Conservation (phyloP, 2,797 vertebrate species). For the Macropus fuliginosus region DNA sequence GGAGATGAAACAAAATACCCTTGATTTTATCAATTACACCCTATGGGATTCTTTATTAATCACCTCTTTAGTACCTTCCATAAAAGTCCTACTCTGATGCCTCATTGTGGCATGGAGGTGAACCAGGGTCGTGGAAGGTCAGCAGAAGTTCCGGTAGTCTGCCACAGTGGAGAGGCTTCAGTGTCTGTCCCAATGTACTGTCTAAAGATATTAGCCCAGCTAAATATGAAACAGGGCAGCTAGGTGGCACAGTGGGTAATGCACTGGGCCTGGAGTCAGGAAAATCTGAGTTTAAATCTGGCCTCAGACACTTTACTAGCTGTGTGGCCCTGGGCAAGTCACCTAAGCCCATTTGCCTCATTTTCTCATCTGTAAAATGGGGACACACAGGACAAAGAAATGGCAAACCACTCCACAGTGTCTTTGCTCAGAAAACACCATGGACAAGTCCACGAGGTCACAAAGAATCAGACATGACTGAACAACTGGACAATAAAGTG, state of each 20-base stretch:
- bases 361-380: neutral
- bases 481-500: neutral
- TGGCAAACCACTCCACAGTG: neutral
- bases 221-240: neutral
- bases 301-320: neutral
- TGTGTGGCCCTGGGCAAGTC: neutral
- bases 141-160: neutral
- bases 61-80: neutral
- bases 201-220: neutral
- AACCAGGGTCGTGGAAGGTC: neutral
- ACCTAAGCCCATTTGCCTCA: neutral
- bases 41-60: neutral
- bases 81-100: neutral
- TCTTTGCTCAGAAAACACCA: neutral
- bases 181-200: neutral
- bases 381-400: neutral
- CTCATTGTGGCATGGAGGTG: neutral
- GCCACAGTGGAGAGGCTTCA: neutral
- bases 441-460: neutral
- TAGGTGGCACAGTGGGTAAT: neutral
- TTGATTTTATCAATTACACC: neutral
- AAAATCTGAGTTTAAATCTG: neutral
- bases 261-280: neutral
- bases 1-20: neutral
- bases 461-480: neutral